phyloP scores from a whole-genome alignment of 2,888 invertebrate genomes.

The Melieria crassipennis region DNA sequence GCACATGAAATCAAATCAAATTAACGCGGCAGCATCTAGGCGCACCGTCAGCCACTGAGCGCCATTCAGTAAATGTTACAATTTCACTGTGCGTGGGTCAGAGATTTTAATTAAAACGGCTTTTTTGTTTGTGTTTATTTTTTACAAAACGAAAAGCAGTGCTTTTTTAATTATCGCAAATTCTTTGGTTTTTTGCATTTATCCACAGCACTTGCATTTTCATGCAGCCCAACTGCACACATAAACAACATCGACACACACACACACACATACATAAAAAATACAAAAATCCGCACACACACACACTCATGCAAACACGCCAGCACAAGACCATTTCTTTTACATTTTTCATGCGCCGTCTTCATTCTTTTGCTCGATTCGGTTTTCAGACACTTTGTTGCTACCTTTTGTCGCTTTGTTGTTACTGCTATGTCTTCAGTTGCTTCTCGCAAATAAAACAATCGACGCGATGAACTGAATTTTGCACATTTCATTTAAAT shows the following conservation, averaged over 20 bases:
- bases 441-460: not conserved
- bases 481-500: too few species aligned
- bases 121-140: not conserved
- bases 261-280: not conserved
- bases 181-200: too few species aligned
- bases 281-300: not conserved
- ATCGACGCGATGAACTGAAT: too few species aligned
- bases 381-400: not conserved
- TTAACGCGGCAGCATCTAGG: constrained; percentile 26
- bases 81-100: not conserved
- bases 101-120: constrained; percentile 1
- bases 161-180: too few species aligned
- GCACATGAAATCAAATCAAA: constrained; percentile 34
- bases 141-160: not conserved
- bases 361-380: not conserved
- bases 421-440: not conserved
- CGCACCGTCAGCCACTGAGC: too few species aligned
- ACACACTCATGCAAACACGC: too few species aligned
- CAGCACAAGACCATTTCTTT: not conserved
- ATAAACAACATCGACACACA: not conserved
- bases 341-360: not conserved
- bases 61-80: too few species aligned
- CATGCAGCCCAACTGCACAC: not conserved
- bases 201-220: not conserved
- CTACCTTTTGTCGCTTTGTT: not conserved